phyloP scores from a whole-genome alignment of 1,140 invertebrate species.

The Trichonephila clavata region DNA sequence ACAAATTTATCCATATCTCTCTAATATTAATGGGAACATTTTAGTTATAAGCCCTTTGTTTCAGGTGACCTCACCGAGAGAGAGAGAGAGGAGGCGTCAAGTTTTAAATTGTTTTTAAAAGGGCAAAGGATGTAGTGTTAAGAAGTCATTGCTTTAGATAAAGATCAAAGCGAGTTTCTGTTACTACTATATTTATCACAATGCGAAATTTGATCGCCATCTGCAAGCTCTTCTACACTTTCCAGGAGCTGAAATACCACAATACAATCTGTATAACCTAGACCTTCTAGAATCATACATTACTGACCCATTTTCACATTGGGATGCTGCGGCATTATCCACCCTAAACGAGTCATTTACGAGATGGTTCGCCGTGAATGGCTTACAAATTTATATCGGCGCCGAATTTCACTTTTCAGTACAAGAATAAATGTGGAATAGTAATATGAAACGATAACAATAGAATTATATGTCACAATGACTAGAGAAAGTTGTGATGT shows the following conservation, averaged over 20 bases:
- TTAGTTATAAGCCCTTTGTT: too few relatives aligned
- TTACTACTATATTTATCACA: background rate
- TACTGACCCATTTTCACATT: background rate
- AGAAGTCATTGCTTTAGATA: too few relatives aligned
- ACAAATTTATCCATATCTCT: too few relatives aligned
- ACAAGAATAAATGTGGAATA: background rate
- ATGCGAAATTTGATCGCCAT: background rate
- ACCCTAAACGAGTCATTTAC: background rate
- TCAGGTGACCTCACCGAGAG: too few relatives aligned
- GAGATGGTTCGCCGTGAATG: conserved; percentile 5
- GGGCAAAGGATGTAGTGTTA: too few relatives aligned
- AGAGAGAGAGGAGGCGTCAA: too few relatives aligned
- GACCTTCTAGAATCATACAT: background rate
- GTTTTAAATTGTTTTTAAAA: too few relatives aligned
- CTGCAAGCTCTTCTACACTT: background rate
- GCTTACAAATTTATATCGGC: background rate
- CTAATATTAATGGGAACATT: too few relatives aligned
- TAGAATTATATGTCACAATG: background rate
- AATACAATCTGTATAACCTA: background rate
- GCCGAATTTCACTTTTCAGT: conserved; percentile 9
- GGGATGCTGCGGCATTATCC: background rate
- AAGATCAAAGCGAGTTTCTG: background rate
- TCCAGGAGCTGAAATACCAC: background rate
- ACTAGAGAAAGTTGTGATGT: background rate
- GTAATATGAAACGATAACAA: conserved; percentile 4